Percentiles rank a stretch among this genome's conserved stretches.
These are phyloP conservation scores for Campoletis sonorensis DNA, from an alignment of 1,140 invertebrate genomes.

Conservation along the genomic window DNA sequence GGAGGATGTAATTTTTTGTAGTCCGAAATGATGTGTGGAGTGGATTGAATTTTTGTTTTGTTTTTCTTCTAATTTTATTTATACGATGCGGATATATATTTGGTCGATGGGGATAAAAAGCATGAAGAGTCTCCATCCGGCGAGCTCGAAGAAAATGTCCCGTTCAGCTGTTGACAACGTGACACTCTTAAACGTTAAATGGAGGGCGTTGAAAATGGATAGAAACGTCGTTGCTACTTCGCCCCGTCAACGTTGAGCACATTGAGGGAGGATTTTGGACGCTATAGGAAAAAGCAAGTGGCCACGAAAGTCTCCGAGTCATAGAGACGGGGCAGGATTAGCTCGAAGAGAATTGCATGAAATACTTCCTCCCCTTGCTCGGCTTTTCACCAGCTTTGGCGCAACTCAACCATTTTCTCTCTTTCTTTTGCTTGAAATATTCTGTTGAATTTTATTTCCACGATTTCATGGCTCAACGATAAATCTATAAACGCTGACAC, in stretches of 20 bases:
- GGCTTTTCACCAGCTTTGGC: neutral
- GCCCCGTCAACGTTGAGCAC: conserved; percentile 3
- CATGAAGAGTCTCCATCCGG: neutral
- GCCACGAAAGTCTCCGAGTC: neutral
- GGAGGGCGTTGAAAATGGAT: neutral
- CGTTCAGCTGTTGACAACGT: conserved; percentile 21
- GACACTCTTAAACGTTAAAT: neutral
- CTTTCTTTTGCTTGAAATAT: neutral
- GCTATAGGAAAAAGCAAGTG: conserved; percentile 1
- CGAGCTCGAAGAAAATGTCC: neutral
- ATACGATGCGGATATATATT: too few relatives aligned
- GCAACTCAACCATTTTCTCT: neutral
- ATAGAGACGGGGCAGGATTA: conserved; percentile 21
- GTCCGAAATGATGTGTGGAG: too few relatives aligned
- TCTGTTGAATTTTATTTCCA: neutral
- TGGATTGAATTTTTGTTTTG: too few relatives aligned
- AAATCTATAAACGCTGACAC: conserved; percentile 4
- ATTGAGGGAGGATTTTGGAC: neutral
- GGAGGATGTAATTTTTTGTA: too few relatives aligned
- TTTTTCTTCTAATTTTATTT: too few relatives aligned
- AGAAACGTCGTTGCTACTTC: neutral
- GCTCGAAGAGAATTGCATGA: neutral
- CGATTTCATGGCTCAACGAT: neutral
- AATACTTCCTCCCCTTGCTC: neutral
- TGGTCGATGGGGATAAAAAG: neutral